These are phyloP conservation scores for Cervus canadensis DNA, from an alignment of 2,113 vertebrate species.

Conservation along the genomic window DNA sequence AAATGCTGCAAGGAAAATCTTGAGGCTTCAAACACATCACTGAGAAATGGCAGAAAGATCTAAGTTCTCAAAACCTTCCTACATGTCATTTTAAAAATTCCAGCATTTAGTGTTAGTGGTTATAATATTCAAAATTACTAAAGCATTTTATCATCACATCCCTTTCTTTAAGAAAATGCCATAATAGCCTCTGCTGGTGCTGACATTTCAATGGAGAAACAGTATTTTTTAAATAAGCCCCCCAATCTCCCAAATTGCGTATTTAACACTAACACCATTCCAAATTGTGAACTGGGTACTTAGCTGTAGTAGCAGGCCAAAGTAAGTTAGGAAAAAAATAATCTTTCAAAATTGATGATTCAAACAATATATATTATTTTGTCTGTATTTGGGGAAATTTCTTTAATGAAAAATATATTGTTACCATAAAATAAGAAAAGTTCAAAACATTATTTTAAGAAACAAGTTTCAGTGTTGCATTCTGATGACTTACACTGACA, in stretches of 20 bases:
- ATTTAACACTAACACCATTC: neutral
- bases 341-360: neutral
- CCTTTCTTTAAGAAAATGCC: neutral
- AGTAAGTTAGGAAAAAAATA: neutral
- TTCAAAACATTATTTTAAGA: slow-evolving; percentile 5
- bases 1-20: neutral
- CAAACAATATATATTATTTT: neutral
- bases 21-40: neutral
- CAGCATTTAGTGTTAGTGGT: neutral
- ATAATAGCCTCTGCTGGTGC: neutral
- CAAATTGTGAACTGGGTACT: neutral
- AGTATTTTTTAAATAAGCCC: neutral
- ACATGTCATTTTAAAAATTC: neutral
- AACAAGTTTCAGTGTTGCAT: neutral
- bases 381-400: slow-evolving; percentile 13
- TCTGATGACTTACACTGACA: neutral
- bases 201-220: slow-evolving; percentile 10
- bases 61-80: neutral
- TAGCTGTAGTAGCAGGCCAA: neutral
- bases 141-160: neutral
- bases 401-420: neutral
- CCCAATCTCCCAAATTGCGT: neutral
- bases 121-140: neutral
- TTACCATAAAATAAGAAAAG: slow-evolving; percentile 9
- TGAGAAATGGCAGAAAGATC: neutral